Evolutionary conservation across 2,888 invertebrate genomes (phyloP), one percentile per base, ranked within the genome.

Genomic region (Drosophila austrosaltans): DNA sequence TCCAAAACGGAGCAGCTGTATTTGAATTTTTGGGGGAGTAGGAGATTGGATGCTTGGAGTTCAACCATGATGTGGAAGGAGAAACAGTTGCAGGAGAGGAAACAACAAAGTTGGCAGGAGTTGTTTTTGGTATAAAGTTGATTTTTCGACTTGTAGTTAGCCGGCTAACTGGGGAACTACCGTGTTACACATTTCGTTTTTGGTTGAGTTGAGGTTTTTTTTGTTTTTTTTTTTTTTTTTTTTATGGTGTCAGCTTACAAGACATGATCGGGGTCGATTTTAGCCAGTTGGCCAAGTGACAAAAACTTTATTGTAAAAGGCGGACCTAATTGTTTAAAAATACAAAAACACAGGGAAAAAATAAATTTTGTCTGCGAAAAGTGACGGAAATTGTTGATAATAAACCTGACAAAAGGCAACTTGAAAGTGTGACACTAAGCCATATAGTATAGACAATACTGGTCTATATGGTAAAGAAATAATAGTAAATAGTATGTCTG

Each of bases 131-230:
- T 20, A 48, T 48, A 20, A 8, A 48, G 44, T 10, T 48, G 22
- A 25, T 10, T 48, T 66, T 66, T 59, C 16, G 68, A 58, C 28
- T 32, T 20, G 30, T 28, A 44, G 30, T 16, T 61, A 39, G 61
- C 69, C 58, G 62, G 61, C 63, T 69, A 62, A 60, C 53, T 42
- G 40, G 71, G 77, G 62, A 63, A 77, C 77, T 77, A 69, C 77
- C 63, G 77, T 53, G 54, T 77, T 79, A 79, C 77, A 53, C 77
- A 76, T 73, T 62, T 63, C 64, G 77, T 68, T 77, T 64, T 66
- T 36, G 36, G 68, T 72, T 36, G 36, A 36, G 36, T 58, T 72
- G n/a, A 66, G 36, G 56, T 63, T 73, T 77, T 16, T 16, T 16
- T 73, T 77, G 0, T 16, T 16, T 16, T 16, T 16, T 16, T 16